Conservation (phyloP, 2,888 invertebrate genomes). For the Sisyra nigra region DNA sequence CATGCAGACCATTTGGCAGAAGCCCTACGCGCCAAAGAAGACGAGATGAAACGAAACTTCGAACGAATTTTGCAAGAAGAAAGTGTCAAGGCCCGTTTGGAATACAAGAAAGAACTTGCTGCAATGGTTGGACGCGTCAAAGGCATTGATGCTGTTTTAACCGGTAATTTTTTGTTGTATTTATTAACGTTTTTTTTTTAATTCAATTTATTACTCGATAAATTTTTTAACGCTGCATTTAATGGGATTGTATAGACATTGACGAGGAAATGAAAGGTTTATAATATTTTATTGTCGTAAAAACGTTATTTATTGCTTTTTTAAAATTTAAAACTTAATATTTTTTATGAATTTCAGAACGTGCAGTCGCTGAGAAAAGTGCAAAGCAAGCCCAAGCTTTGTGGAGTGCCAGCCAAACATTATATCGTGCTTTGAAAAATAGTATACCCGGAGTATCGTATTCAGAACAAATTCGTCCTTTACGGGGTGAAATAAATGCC, state of each 20-base stretch:
- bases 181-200: not conserved
- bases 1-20: slow-evolving; percentile 69
- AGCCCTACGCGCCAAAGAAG: slow-evolving; percentile 37
- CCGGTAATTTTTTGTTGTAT: slow-evolving; percentile 31
- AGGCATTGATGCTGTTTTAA: slow-evolving; percentile 61
- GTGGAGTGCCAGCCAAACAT: slow-evolving; percentile 86
- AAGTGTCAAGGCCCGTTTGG: slow-evolving; percentile 46
- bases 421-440: slow-evolving; percentile 57
- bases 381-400: slow-evolving; percentile 72
- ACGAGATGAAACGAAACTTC: slow-evolving; percentile 32
- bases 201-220: slow-evolving; percentile 1
- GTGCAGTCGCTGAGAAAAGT: slow-evolving; percentile 54
- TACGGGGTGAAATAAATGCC: slow-evolving; percentile 53
- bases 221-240: not conserved
- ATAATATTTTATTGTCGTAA: no score
- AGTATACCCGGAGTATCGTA: slow-evolving; percentile 36
- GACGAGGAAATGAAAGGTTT: slow-evolving; percentile 13
- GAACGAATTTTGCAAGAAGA: slow-evolving; percentile 46
- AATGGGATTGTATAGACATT: no score
- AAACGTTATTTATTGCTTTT: no score
- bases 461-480: slow-evolving; percentile 36
- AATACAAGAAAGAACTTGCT: slow-evolving; percentile 54
- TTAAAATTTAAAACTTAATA: not conserved
- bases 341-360: slow-evolving; percentile 30
- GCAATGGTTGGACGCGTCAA: slow-evolving; percentile 55